Evolutionary conservation across 64 coral and sea anemone species (phyloP).

Genomic region (Montipora cactus): DNA sequence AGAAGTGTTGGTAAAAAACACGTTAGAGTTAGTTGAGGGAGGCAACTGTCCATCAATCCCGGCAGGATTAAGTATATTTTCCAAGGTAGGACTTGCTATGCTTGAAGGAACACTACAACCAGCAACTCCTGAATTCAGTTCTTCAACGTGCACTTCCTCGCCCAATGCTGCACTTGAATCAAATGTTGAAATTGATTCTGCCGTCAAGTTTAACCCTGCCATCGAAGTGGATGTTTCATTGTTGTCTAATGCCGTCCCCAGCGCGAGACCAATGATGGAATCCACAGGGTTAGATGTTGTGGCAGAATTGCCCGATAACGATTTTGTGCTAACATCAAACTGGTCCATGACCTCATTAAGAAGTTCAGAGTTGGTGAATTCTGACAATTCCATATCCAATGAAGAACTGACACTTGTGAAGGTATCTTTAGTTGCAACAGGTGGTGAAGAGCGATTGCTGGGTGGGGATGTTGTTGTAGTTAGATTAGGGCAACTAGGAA

Average conservation of each 20-base stretch:
- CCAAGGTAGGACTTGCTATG: slow-evolving; percentile 38
- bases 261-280: slow-evolving; percentile 41
- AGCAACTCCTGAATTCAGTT: slow-evolving; percentile 55
- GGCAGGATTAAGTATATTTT: slow-evolving; percentile 48
- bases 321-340: slow-evolving; percentile 15
- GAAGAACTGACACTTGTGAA: neutral
- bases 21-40: neutral
- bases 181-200: neutral
- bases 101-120: neutral
- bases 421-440: neutral
- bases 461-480: neutral
- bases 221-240: neutral
- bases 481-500: neutral
- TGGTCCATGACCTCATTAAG: slow-evolving; percentile 41
- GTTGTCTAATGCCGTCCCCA: slow-evolving; percentile 20
- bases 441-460: neutral
- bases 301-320: neutral
- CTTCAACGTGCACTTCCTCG: slow-evolving; percentile 24
- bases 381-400: slow-evolving; percentile 6
- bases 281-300: slow-evolving; percentile 45
- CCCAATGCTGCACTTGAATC: neutral
- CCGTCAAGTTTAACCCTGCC: neutral
- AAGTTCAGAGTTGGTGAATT: slow-evolving; percentile 23
- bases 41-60: neutral
- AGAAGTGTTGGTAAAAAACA: slow-evolving; percentile 22